A percentile compares a stretch with the other conserved stretches of the same genome.
These are phyloP conservation scores for Paramisgurnus dabryanus DNA, from an alignment of 2,113 vertebrate species.

Conservation along the genomic window DNA sequence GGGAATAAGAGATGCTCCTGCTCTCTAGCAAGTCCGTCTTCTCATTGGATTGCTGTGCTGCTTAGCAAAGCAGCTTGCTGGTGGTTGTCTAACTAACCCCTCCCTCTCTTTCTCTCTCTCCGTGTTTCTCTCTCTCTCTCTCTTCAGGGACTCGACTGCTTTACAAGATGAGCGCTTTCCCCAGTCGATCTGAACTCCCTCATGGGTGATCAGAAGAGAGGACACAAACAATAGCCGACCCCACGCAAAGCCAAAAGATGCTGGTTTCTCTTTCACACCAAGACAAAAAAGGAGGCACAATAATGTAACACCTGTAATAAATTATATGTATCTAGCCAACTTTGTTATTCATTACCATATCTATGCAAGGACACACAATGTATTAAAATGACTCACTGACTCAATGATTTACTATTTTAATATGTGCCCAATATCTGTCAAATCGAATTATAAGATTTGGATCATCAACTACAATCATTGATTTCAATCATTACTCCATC, in stretches of 20 bases:
- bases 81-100: conserved; percentile 32
- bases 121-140: conserved; percentile 41
- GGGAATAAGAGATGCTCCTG: conserved; percentile 41
- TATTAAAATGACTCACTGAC: too few species aligned
- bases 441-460: too few species aligned
- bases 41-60: conserved; percentile 43
- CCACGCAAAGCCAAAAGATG: conserved; percentile 37
- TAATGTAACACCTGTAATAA: conserved; percentile 8
- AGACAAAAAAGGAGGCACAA: conserved; percentile 1
- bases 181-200: conserved; percentile 33
- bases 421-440: too few species aligned
- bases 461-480: too few species aligned
- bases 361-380: too few species aligned
- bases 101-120: conserved; percentile 22
- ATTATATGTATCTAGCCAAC: conserved; percentile 8
- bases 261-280: conserved; percentile 12
- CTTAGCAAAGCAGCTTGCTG: conserved; percentile 19
- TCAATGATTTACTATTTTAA: too few species aligned
- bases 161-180: conserved; percentile 74
- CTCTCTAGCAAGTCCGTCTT: conserved; percentile 44
- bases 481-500: too few species aligned
- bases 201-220: conserved; percentile 48
- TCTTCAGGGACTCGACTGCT: conserved; percentile 58
- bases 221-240: conserved; percentile 70
- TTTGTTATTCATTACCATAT: too few species aligned